Conservation (phyloP, 2,888 invertebrate genomes). For the Cremastobaeus sp. region DNA sequence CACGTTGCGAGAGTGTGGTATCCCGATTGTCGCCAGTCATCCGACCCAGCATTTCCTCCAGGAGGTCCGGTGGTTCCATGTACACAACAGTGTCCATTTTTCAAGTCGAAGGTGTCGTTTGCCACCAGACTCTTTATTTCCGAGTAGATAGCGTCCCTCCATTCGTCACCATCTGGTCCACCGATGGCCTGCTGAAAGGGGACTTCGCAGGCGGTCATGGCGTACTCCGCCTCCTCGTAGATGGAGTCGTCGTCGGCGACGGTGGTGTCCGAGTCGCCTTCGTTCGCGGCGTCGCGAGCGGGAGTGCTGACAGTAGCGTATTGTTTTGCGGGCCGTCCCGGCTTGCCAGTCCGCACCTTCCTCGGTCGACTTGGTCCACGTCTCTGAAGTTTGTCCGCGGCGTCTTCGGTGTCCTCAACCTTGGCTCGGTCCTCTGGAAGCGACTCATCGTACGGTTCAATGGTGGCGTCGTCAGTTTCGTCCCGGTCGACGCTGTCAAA, state of each 20-base stretch:
- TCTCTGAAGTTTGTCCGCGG: too few species aligned
- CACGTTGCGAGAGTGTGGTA: neutral
- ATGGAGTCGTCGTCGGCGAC: neutral
- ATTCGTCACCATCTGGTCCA: neutral
- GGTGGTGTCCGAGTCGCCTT: too few species aligned
- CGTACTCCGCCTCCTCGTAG: neutral
- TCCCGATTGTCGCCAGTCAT: neutral
- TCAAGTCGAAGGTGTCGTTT: neutral
- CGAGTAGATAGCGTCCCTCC: slow-evolving; percentile 2
- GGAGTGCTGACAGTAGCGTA: too few species aligned
- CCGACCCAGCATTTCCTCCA: neutral
- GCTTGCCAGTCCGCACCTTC: neutral
- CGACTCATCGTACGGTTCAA: too few species aligned
- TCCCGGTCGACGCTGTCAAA: too few species aligned
- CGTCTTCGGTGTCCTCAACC: too few species aligned
- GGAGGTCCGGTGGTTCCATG: slow-evolving; percentile 9
- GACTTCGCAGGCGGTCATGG: neutral
- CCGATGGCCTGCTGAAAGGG: neutral
- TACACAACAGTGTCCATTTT: slow-evolving; percentile 12
- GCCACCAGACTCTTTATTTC: neutral
- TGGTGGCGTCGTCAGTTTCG: too few species aligned
- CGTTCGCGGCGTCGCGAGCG: too few species aligned
- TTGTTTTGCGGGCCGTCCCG: neutral
- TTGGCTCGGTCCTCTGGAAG: too few species aligned
- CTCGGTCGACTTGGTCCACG: neutral